Evolutionary conservation across 1,140 invertebrate genomes (phyloP).

Genomic region (Aradophagus sp.): DNA sequence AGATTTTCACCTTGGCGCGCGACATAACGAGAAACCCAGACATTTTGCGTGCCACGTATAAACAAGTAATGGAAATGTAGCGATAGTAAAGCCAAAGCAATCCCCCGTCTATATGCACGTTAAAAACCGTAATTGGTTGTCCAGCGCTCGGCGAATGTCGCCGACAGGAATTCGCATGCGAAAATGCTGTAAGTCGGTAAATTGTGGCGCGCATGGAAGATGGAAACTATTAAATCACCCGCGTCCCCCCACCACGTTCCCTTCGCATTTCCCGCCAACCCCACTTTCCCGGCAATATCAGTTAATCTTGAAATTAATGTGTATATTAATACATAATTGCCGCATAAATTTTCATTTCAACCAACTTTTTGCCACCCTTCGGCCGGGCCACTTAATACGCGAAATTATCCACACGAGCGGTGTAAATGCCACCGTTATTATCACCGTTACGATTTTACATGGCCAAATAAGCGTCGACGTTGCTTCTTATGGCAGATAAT

Average conservation of each 20-base stretch:
- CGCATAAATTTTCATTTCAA: slow-evolving; percentile 29
- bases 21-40: slow-evolving; percentile 21
- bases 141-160: slow-evolving; percentile 48
- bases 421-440: no score
- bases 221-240: slow-evolving; percentile 50
- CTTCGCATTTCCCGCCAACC: slow-evolving; percentile 9
- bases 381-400: no score
- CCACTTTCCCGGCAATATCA: slow-evolving; percentile 13
- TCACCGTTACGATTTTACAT: no score
- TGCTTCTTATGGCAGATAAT: no score
- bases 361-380: slow-evolving; percentile 7
- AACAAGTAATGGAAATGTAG: slow-evolving; percentile 51
- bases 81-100: slow-evolving; percentile 50
- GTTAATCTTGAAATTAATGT: slow-evolving; percentile 29
- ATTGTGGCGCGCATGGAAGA: slow-evolving; percentile 44
- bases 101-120: slow-evolving; percentile 38
- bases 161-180: slow-evolving; percentile 50
- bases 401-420: neutral
- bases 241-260: no score
- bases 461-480: no score
- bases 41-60: slow-evolving; percentile 41
- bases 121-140: slow-evolving; percentile 62
- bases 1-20: slow-evolving; percentile 7
- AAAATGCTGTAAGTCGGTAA: slow-evolving; percentile 53
- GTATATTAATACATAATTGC: slow-evolving; percentile 37